Conservation (phyloP, 2,888 invertebrate genomes). For the Drosophila fungiperda region DNA sequence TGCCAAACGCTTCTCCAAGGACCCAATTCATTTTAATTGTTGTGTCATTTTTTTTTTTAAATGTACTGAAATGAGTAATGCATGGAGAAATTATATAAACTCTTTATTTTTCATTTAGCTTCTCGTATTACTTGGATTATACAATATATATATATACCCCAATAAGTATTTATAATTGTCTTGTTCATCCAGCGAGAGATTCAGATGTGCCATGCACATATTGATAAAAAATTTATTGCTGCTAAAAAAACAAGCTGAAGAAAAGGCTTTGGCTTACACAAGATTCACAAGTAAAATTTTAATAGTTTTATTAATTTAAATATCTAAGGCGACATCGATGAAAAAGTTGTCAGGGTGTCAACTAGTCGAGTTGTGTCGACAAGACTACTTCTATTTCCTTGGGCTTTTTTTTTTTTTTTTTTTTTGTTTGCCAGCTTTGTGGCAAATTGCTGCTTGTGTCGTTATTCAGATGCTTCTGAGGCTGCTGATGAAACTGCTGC, state of each 20-base stretch:
- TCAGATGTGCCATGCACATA: too few relatives aligned
- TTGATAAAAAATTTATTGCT: neutral
- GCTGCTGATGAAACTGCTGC: conserved; percentile 32
- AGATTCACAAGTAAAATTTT: neutral
- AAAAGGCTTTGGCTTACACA: neutral
- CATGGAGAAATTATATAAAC: too few relatives aligned
- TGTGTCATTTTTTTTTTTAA: too few relatives aligned
- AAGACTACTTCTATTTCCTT: neutral
- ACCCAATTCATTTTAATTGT: conserved; percentile 45
- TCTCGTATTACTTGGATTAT: too few relatives aligned
- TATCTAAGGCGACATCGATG: neutral
- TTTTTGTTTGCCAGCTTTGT: conserved; percentile 36
- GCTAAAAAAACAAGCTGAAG: neutral
- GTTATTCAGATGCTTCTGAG: conserved; percentile 40
- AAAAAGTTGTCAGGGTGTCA: neutral
- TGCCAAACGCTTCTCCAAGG: conserved; percentile 3
- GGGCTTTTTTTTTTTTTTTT: neutral
- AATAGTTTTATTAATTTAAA: neutral
- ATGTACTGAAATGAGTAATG: too few relatives aligned
- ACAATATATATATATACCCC: too few relatives aligned
- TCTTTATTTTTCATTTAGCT: too few relatives aligned
- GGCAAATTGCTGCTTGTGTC: conserved; percentile 61
- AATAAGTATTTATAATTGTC: too few relatives aligned
- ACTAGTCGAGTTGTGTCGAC: neutral
- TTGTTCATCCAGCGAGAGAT: too few relatives aligned